Evolutionary conservation across 2,888 invertebrate genomes (phyloP).

Genomic region (Andrena hattorfiana): DNA sequence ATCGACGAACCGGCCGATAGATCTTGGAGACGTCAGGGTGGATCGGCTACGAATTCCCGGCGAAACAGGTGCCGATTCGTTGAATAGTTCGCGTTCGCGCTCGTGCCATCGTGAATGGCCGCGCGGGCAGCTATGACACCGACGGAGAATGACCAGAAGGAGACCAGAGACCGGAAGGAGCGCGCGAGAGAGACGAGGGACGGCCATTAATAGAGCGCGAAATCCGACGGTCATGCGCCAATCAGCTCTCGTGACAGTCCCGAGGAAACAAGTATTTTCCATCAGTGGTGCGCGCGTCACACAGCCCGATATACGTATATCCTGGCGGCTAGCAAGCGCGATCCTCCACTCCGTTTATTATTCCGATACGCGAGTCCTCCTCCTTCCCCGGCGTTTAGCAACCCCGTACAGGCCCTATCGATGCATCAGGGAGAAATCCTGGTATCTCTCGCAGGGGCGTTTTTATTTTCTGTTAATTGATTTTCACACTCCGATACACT

Average conservation of each 20-base stretch:
- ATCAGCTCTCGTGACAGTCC: constrained; percentile 80
- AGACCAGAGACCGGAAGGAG: constrained; percentile 18
- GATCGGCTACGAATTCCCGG: not conserved
- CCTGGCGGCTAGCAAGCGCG: constrained; percentile 60
- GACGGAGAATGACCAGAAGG: constrained; percentile 11
- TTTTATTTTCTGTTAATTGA: constrained; percentile 61
- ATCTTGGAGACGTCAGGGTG: not conserved
- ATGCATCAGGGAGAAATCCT: constrained; percentile 43
- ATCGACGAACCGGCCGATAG: not conserved
- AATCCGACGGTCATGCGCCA: constrained; percentile 76
- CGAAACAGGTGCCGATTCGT: not conserved
- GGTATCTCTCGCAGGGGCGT: constrained; percentile 44
- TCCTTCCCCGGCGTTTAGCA: constrained; percentile 40
- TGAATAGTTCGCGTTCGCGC: constrained; percentile 49
- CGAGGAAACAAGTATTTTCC: constrained; percentile 82
- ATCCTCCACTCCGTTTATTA: constrained; percentile 56
- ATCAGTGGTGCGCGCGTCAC: constrained; percentile 75
- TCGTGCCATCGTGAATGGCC: constrained; percentile 3
- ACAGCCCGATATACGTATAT: constrained; percentile 49
- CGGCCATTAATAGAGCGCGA: constrained; percentile 78
- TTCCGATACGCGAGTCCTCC: constrained; percentile 43
- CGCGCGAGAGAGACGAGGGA: constrained; percentile 62
- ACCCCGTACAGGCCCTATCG: constrained; percentile 45
- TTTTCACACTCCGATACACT: constrained; percentile 58
- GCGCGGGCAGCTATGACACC: not conserved